These are phyloP conservation scores for Xiphophorus couchianus DNA, from an alignment of 2,113 vertebrate species.

Conservation along the genomic window DNA sequence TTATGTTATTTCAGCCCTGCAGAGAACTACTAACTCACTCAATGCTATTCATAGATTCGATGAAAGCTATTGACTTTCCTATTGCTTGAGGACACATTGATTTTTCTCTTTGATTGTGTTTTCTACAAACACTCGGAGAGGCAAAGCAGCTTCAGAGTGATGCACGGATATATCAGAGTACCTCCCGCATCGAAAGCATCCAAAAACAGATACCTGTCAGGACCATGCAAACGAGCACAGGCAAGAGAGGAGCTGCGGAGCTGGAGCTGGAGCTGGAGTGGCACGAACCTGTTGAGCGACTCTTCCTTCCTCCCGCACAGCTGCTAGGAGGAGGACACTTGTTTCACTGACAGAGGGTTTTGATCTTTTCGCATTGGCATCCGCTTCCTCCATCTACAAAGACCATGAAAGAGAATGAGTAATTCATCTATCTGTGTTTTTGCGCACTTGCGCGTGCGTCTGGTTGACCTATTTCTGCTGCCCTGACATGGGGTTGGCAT, in stretches of 20 bases:
- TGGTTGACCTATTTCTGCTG: constrained; percentile 70
- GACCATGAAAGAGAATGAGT: constrained; percentile 82
- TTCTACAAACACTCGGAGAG: constrained; percentile 59
- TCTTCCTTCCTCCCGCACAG: constrained; percentile 75
- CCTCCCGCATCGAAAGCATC: constrained; percentile 44
- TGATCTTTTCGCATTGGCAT: constrained; percentile 86
- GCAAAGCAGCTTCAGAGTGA: constrained; percentile 52
- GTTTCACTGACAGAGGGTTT: constrained; percentile 83
- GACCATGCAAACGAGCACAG: constrained; percentile 52
- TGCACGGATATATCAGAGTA: constrained; percentile 15
- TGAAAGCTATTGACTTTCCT: constrained; percentile 71
- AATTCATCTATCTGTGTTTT: constrained; percentile 65
- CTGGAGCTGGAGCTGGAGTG: constrained; percentile 18
- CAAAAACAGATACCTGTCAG: constrained; percentile 61
- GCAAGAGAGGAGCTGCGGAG: constrained; percentile 23
- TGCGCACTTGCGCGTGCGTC: constrained; percentile 14
- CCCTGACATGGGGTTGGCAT: constrained; percentile 66
- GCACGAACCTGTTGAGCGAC: constrained; percentile 84
- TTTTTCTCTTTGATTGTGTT: constrained; percentile 72
- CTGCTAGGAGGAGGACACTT: constrained; percentile 81
- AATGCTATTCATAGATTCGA: constrained; percentile 62
- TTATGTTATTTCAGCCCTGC: constrained; percentile 21
- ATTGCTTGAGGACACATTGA: constrained; percentile 74
- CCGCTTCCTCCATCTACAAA: constrained; percentile 87
- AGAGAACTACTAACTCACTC: constrained; percentile 43